Conservation (phyloP, 2,797 vertebrate species). For the Enteromius paludinosus region DNA sequence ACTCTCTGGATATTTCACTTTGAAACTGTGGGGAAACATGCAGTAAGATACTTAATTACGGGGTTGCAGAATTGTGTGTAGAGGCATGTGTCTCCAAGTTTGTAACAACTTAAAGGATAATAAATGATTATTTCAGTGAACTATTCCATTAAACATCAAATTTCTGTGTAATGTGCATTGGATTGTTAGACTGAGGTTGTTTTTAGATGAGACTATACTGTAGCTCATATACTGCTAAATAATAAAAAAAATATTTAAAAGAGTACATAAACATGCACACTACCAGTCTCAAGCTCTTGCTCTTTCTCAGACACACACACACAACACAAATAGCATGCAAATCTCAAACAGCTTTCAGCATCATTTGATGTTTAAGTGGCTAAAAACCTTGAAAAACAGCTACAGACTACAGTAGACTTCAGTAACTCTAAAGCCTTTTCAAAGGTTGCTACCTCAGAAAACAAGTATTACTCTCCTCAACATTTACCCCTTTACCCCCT, state of each 20-base stretch:
- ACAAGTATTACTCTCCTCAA: conserved; percentile 25
- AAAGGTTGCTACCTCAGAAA: background rate
- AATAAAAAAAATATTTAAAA: too few relatives aligned
- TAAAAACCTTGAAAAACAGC: conserved; percentile 36
- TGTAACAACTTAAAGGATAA: background rate
- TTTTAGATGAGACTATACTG: background rate
- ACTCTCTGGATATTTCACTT: too few relatives aligned
- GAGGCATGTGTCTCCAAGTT: background rate
- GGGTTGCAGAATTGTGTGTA: too few relatives aligned
- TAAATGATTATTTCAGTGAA: background rate
- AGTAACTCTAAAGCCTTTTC: conserved; percentile 13
- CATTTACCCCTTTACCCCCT: conserved; percentile 50
- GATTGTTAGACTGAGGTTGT: background rate
- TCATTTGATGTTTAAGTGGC: conserved; percentile 41
- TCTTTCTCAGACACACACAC: background rate
- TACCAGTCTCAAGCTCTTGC: background rate
- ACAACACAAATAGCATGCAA: conserved; percentile 6
- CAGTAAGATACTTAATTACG: too few relatives aligned
- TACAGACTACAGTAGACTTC: background rate
- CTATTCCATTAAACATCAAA: background rate
- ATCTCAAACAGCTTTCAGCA: conserved; percentile 8
- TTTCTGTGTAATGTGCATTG: background rate
- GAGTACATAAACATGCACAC: conserved; percentile 3
- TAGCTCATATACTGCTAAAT: background rate
- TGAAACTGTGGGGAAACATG: too few relatives aligned